Percentiles rank a stretch among this genome's conserved stretches.
These are phyloP conservation scores for Colossoma macropomum DNA, from an alignment of 2,113 vertebrate genomes.

Conservation along the genomic window DNA sequence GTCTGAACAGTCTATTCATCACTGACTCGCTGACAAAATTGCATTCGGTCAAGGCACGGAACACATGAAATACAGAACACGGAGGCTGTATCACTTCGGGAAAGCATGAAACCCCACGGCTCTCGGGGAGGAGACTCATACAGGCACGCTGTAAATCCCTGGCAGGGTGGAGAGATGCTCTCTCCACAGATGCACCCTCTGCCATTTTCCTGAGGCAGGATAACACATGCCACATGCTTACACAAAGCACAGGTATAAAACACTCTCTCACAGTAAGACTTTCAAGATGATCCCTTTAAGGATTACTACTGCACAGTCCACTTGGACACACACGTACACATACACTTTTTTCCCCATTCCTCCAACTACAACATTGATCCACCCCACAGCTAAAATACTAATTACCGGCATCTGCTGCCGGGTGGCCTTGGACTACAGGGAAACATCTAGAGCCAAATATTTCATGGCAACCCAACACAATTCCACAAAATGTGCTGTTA, in stretches of 20 bases:
- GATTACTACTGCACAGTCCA: neutral
- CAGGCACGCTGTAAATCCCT: neutral
- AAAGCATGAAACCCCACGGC: neutral
- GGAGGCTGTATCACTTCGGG: neutral
- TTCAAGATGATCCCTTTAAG: neutral
- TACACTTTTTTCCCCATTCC: too few relatives aligned
- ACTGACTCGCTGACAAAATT: neutral
- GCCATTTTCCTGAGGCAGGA: neutral
- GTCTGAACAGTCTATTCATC: slow-evolving; percentile 2
- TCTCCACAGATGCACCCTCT: neutral
- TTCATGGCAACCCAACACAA: neutral
- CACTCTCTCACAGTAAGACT: neutral
- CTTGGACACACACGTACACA: neutral
- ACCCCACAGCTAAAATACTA: neutral
- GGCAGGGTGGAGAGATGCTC: neutral
- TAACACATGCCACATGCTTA: neutral
- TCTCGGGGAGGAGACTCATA: neutral
- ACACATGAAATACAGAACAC: neutral
- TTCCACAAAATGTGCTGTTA: neutral
- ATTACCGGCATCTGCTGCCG: neutral
- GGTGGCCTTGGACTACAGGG: neutral
- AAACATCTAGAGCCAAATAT: neutral
- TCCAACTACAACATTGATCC: neutral
- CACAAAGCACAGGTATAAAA: neutral
- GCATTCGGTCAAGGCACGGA: neutral